Evolutionary conservation across 2,888 invertebrate genomes (phyloP).

Genomic region (Exocentrus adspersus): DNA sequence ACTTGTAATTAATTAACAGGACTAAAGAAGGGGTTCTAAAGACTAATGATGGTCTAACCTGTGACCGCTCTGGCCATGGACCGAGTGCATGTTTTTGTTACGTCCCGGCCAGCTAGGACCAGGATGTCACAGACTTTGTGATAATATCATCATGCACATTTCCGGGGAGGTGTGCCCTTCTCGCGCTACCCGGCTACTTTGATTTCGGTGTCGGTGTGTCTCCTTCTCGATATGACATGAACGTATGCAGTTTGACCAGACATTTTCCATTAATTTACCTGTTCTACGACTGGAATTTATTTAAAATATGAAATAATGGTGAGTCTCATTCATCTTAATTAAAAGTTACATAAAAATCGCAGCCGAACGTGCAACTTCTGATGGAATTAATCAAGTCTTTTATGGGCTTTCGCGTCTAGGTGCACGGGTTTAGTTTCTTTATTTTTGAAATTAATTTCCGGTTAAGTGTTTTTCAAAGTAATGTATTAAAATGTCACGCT

Average conservation of each 20-base stretch:
- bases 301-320: constrained; percentile 59
- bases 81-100: constrained; percentile 33
- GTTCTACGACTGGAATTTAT: constrained; percentile 53
- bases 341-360: constrained; percentile 12
- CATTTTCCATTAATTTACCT: constrained; percentile 52
- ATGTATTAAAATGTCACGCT: constrained; percentile 27
- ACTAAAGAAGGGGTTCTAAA: constrained; percentile 22
- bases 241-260: constrained; percentile 46
- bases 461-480: constrained; percentile 15
- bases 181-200: constrained; percentile 30
- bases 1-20: background rate
- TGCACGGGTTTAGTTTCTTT: constrained; percentile 6
- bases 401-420: background rate
- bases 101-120: constrained; percentile 30
- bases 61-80: constrained; percentile 33
- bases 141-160: constrained; percentile 42
- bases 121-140: constrained; percentile 30
- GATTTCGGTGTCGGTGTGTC: constrained; percentile 31
- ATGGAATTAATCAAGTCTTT: constrained; percentile 19
- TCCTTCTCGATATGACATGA: constrained; percentile 50
- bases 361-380: background rate
- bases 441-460: constrained; percentile 26
- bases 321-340: constrained; percentile 41
- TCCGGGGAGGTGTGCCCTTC: constrained; percentile 47
- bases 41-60: constrained; percentile 27